These are phyloP conservation scores for Labroides dimidiatus DNA, from an alignment of 2,797 vertebrate species.

Conservation along the genomic window DNA sequence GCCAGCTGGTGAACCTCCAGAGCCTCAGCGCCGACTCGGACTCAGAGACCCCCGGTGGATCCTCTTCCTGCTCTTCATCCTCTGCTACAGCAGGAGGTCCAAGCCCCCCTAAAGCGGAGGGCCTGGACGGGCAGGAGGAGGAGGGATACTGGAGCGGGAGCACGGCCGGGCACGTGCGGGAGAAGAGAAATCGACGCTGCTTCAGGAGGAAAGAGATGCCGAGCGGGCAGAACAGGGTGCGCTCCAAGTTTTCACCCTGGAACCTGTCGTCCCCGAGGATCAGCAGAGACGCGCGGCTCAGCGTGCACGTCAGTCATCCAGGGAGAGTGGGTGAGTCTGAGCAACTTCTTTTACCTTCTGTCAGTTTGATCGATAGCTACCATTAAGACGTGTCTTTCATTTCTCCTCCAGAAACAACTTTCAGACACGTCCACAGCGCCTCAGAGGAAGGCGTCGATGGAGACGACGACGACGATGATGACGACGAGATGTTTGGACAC, in stretches of 20 bases:
- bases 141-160: slow-evolving; percentile 81
- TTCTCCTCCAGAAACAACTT: slow-evolving; percentile 61
- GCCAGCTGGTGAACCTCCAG: slow-evolving; percentile 81
- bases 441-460: slow-evolving; percentile 73
- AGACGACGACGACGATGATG: slow-evolving; percentile 71
- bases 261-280: slow-evolving; percentile 85
- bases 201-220: slow-evolving; percentile 78
- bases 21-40: slow-evolving; percentile 83
- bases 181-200: slow-evolving; percentile 73
- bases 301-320: slow-evolving; percentile 65
- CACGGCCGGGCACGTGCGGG: slow-evolving; percentile 60
- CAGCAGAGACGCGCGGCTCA: slow-evolving; percentile 75
- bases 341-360: not conserved
- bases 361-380: not conserved
- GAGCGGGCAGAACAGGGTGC: slow-evolving; percentile 56
- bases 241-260: slow-evolving; percentile 88
- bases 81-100: slow-evolving; percentile 69
- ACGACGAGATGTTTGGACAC: slow-evolving; percentile 65
- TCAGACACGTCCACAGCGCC: slow-evolving; percentile 64
- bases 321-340: slow-evolving; percentile 69
- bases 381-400: not conserved
- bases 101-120: slow-evolving; percentile 62
- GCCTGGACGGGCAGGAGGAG: slow-evolving; percentile 76
- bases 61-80: slow-evolving; percentile 83
- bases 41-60: slow-evolving; percentile 77